Conservation (phyloP, 2,113 vertebrate species). For the Chamaea fasciata region DNA sequence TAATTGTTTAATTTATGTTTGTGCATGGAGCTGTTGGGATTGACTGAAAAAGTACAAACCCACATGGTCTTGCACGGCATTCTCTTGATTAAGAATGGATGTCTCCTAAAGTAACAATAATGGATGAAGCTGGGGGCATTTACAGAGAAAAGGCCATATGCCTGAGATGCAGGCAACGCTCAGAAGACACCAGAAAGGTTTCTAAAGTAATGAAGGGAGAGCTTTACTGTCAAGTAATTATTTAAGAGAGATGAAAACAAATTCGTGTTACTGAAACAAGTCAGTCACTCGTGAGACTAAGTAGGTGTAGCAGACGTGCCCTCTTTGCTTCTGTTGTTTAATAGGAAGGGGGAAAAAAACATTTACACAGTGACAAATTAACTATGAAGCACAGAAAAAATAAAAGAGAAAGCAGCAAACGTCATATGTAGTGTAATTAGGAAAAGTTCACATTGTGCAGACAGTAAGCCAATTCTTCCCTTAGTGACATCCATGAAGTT, state of each 20-base stretch:
- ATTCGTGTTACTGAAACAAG: not conserved
- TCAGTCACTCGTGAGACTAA: slow-evolving; percentile 1
- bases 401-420: not conserved
- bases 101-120: slow-evolving; percentile 35
- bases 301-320: not conserved
- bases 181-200: not conserved
- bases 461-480: not conserved
- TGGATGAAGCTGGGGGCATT: slow-evolving; percentile 16
- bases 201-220: slow-evolving; percentile 30
- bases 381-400: not conserved
- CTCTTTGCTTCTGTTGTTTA: not conserved
- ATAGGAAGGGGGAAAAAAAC: not conserved
- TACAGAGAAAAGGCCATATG: slow-evolving; percentile 18
- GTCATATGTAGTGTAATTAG: not conserved
- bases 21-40: not conserved
- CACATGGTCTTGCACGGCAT: not conserved
- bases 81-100: slow-evolving; percentile 12
- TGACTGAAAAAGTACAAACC: slow-evolving; percentile 3
- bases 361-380: not conserved
- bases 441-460: not conserved
- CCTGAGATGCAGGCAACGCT: not conserved
- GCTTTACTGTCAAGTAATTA: slow-evolving; percentile 47
- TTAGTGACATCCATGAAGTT: not conserved
- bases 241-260: slow-evolving; percentile 43
- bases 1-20: slow-evolving; percentile 53